These are phyloP conservation scores for Nemotelus pantherinus DNA, from an alignment of 2,888 invertebrate genomes.

Conservation along the genomic window DNA sequence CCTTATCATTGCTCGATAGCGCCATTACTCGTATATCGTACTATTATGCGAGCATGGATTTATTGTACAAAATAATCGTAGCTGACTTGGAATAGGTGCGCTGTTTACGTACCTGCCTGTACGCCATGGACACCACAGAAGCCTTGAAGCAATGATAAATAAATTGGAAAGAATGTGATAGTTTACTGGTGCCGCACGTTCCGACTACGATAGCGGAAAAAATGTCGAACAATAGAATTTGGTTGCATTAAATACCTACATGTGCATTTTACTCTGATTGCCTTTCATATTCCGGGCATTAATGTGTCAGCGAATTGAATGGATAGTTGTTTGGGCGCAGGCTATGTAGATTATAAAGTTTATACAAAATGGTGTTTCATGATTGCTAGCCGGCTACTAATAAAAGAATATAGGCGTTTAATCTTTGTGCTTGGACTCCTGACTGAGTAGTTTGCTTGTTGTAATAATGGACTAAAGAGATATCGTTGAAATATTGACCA, in stretches of 20 bases:
- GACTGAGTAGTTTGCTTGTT: no score
- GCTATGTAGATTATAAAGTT: not conserved
- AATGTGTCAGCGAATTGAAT: slow-evolving; percentile 2
- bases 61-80: no score
- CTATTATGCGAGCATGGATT: not conserved
- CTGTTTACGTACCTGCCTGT: not conserved
- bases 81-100: no score
- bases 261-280: slow-evolving; percentile 17
- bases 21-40: not conserved
- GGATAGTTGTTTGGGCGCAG: not conserved
- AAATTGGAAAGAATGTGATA: slow-evolving; percentile 19
- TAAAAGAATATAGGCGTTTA: no score
- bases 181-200: not conserved
- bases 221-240: slow-evolving; percentile 24
- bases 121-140: slow-evolving; percentile 11
- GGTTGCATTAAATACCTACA: slow-evolving; percentile 4
- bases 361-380: not conserved
- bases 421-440: no score
- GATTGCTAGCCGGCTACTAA: not conserved
- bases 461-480: no score
- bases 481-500: no score
- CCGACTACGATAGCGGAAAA: not conserved
- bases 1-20: slow-evolving; percentile 2
- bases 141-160: slow-evolving; percentile 29
- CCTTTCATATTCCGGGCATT: slow-evolving; percentile 20